Evolutionary conservation across 2,797 vertebrate genomes (phyloP).

Genomic region (Rhabdophis nuchalis): DNA sequence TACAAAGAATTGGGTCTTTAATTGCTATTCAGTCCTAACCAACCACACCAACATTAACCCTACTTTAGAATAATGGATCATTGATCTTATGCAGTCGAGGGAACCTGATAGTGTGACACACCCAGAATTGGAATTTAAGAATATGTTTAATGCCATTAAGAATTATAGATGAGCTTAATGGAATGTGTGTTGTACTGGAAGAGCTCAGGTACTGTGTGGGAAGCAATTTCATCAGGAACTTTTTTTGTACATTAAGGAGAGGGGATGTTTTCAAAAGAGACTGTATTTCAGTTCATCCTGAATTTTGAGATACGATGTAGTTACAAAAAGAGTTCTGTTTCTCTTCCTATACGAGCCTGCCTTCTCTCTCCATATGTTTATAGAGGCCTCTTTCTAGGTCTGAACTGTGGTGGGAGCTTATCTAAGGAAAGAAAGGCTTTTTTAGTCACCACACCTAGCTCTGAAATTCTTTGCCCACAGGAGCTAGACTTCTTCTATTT

Average conservation of each 20-base stretch:
- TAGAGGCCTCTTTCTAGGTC: not conserved
- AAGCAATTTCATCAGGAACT: slow-evolving; percentile 1
- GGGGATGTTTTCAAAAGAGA: not conserved
- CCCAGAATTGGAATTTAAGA: slow-evolving; percentile 21
- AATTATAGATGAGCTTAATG: slow-evolving; percentile 28
- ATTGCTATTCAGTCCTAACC: not conserved
- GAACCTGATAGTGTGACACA: not conserved
- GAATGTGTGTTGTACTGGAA: slow-evolving; percentile 5
- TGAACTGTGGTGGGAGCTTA: not conserved
- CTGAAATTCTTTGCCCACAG: not conserved
- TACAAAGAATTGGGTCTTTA: not conserved
- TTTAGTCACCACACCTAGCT: not conserved
- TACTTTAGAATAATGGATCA: slow-evolving; percentile 12
- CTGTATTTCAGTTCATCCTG: not conserved
- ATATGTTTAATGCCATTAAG: not conserved
- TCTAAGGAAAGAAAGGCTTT: not conserved
- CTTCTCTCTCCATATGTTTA: not conserved
- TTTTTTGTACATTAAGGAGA: not conserved
- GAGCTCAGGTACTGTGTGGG: not conserved
- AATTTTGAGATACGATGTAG: not conserved
- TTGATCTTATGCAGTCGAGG: not conserved
- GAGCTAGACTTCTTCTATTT: not conserved
- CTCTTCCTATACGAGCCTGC: not conserved
- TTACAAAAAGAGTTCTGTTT: not conserved
- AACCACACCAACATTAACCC: not conserved